Base-by-base conservation (phyloP, 1,140 invertebrate species). In the Brachionus rubens region DNA sequence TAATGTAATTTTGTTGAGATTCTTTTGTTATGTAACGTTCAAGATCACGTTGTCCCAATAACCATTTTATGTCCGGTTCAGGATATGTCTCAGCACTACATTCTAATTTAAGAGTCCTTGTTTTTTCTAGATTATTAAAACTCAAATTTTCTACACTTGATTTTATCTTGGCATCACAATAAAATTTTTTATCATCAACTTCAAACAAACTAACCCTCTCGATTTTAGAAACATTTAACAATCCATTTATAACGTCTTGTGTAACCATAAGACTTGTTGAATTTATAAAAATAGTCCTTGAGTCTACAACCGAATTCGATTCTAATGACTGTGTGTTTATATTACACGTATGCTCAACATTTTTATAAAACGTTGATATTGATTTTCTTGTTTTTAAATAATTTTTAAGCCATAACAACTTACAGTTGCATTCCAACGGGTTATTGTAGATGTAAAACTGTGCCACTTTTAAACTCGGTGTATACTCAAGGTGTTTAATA, bases 331-430 rank as follows among this genome's bases (percentile, higher is more conserved):
- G 6, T 7, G 19, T 16, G 33, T 70, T 70, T 46, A 40, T 28
- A 14, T 46, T 10, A 70, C 65, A 70, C n/a, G 65, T 50, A 14
- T 47, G 65, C 9, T 43, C 28, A 16, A 14, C 16, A 9, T 59
- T 59, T 36, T 19, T 36, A 28, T 59, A 59, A 36, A 33, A 28
- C 2, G 9, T 7, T 7, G 12, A 50, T 7, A 9, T 47, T 1
- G 10, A n/a, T 5, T 47, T 70, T 26, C 21, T 70, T 7, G 0
- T 47, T n/a, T 33, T 12, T 16, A 72, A 24, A 24, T 26, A 72
- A 9, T 72, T 72, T 41, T 50, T 72, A 5, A 72, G 41, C 68
- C 68, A 72, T 19, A 72, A 40, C 1, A 72, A 24, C 1, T 36
- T 48, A 26, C 68, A 72, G 21, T 72, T 24, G 16, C 68, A 72